These are phyloP conservation scores for Aphelenchoides fujianensis DNA, from an alignment of 1,140 invertebrate species.

Conservation along the genomic window DNA sequence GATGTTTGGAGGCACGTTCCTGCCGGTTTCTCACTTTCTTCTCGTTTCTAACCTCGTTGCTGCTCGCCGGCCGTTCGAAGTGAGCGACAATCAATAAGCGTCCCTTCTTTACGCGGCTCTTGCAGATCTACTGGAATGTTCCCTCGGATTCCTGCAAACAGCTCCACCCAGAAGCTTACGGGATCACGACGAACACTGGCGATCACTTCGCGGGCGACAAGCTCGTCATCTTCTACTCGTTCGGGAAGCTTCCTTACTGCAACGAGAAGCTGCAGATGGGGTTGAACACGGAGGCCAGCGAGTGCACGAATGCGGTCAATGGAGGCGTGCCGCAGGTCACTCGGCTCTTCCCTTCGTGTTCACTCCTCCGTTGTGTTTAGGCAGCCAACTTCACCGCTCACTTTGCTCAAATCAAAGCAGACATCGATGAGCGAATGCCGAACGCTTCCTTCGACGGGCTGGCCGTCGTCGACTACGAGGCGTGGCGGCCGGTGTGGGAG, in stretches of 20 bases:
- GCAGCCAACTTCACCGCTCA: conserved; percentile 32
- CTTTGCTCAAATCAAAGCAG: conserved; percentile 37
- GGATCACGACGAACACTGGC: conserved; percentile 5
- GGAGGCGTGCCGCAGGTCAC: conserved; percentile 4
- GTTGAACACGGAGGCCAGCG: neutral
- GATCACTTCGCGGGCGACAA: conserved; percentile 1
- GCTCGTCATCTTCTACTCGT: conserved; percentile 15
- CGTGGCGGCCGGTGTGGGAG: conserved; percentile 74
- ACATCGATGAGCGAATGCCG: conserved; percentile 39
- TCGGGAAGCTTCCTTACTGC: conserved; percentile 15
- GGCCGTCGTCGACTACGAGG: conserved; percentile 78
- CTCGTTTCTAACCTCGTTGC: too few species aligned
- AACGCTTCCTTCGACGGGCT: conserved; percentile 67
- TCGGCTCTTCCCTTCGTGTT: neutral
- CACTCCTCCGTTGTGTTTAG: neutral
- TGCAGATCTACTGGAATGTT: conserved; percentile 18
- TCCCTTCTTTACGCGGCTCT: too few species aligned
- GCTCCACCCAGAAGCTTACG: conserved; percentile 1
- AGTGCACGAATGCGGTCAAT: conserved; percentile 4
- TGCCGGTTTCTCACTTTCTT: too few species aligned
- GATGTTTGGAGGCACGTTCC: too few species aligned
- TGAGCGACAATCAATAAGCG: too few species aligned
- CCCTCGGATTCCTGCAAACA: neutral
- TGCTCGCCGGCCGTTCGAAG: too few species aligned
- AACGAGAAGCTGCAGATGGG: neutral